Evolutionary conservation across 53 echinoderm and acorn worm genomes (phyloP), one percentile per base, ranked within the genome.

Genomic region (Echinarachnius parma): DNA sequence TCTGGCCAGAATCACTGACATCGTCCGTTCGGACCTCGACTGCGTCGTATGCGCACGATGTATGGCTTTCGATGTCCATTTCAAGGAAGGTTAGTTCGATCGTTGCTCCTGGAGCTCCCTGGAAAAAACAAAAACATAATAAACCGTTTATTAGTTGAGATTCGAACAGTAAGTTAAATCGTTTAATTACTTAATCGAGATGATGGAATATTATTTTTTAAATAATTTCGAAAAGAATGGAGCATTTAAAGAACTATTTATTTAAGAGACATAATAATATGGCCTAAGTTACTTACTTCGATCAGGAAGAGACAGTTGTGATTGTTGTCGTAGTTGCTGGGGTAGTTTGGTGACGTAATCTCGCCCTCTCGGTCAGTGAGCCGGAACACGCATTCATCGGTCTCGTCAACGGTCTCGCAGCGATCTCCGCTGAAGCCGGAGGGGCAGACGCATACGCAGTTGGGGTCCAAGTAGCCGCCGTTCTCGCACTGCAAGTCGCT

Each of bases 311-410:
- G 5, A 21, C 84, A 84, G 26, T 20, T 48, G 21, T 31, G 7
- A 18, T 77, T 30, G 25, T 78, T 61, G 33, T 64, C 72, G 32
- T 84, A 84, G 22, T 71, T 61, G 19, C 28, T 18, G 34, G 84
- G 84, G 18, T 54, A 84, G 56, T 84, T 84, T 11, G 84, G 84
- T 24, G 84, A 84, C 46, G 49, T 44, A 31, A 84, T 61, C 31
- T 31, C 46, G 11, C 84, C 84, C 26, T 50, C 28, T 5, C 45
- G 10, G 34, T 71, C 65, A 9, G 79, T 78, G 29, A 79, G 50
- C 2, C 31, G 31, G 7, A 50, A n/a, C 23, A 28, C n/a, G 25
- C 84, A 84, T 16, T 35, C 71, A 5, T 20, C 42, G 42, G 23
- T 39, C 20, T 14, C 26, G 4, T 63, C 64, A 26, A 71, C 78